phyloP scores from a whole-genome alignment of 2,797 vertebrate genomes.

The Melanotaenia parkinsoni region DNA sequence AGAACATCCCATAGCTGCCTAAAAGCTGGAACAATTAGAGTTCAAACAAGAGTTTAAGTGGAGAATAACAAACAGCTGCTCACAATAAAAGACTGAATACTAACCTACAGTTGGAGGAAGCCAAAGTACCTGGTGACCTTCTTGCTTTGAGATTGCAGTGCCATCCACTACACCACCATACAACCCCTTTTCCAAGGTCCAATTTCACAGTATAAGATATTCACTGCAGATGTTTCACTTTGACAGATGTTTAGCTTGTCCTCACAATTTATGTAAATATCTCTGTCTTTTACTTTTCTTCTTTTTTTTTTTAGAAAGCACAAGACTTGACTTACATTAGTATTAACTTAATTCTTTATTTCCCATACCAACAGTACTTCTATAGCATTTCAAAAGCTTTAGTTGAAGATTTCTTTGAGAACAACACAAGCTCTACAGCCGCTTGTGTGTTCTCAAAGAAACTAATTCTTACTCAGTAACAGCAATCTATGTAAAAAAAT shows the following conservation, averaged over 20 bases:
- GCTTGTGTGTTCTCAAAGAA: too few species aligned
- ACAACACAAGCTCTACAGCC: background rate
- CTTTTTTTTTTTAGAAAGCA: constrained; percentile 10
- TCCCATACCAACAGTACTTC: background rate
- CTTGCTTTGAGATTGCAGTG: too few species aligned
- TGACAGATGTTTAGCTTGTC: constrained; percentile 27
- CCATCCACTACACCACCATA: too few species aligned
- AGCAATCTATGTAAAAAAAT: background rate
- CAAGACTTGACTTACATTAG: background rate
- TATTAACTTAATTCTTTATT: background rate
- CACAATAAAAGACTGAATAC: too few species aligned
- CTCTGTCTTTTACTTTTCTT: constrained; percentile 4
- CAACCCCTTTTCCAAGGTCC: constrained; percentile 35
- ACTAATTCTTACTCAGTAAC: background rate
- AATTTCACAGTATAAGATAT: constrained; percentile 52
- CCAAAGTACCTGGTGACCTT: too few species aligned
- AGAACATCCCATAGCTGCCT: background rate
- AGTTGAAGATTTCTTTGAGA: background rate
- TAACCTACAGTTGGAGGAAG: too few species aligned
- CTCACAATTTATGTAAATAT: constrained; percentile 16
- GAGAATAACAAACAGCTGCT: too few species aligned
- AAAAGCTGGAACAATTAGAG: background rate
- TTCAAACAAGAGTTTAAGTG: background rate
- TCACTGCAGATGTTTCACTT: constrained; percentile 43
- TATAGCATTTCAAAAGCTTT: background rate